Evolutionary conservation across 2,888 invertebrate genomes (phyloP), one percentile per base, ranked within the genome.

Genomic region (Rhimphoctona megacephalus): DNA sequence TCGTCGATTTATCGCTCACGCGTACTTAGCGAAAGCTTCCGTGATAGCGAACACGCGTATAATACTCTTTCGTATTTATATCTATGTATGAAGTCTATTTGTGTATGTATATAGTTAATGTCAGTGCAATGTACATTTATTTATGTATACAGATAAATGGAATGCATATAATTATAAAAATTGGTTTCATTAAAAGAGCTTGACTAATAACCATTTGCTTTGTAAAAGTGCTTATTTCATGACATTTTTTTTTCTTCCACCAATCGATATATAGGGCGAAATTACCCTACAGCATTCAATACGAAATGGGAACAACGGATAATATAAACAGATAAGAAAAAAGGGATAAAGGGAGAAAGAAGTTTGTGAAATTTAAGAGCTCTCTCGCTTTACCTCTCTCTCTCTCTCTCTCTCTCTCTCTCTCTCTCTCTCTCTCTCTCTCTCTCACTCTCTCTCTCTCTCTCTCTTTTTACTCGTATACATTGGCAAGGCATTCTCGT

Each of bases 301-400:
- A 22, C 22, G 61, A 70, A 49, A 86, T 81, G 74, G 78, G 82
- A 61, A 43, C 61, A 81, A 73, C 79, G 72, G 77, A 69, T 80
- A 77, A 74, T 46, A 43, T 25, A 49, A 54, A 80, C 46, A 49
- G 33, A 43, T 54, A 66, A 74, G 73, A 22, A 70, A 33, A 52
- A 78, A 76, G 69, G 46, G 30, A 5, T 57, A 11, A 3, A 46
- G 46, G 66, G 22, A 46, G 72, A 81, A 49, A 43, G 61, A 78
- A 57, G 36, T 49, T 81, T 78, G 78, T 81, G 78, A 86, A 86
- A 83, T 86, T 86, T 73, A 67, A 81, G 69, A 83, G 83, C 83
- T 78, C 70, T 70, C 64, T 49, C 52, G 66, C n/a, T 43, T 9
- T 4, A 11, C 43, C n/a, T 22, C 7, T 36, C 7, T 22, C 70